A percentile compares a stretch with the other conserved stretches of the same genome.
These are phyloP conservation scores for Elephas maximus DNA, from an alignment of 2,113 vertebrate genomes.

Conservation along the genomic window DNA sequence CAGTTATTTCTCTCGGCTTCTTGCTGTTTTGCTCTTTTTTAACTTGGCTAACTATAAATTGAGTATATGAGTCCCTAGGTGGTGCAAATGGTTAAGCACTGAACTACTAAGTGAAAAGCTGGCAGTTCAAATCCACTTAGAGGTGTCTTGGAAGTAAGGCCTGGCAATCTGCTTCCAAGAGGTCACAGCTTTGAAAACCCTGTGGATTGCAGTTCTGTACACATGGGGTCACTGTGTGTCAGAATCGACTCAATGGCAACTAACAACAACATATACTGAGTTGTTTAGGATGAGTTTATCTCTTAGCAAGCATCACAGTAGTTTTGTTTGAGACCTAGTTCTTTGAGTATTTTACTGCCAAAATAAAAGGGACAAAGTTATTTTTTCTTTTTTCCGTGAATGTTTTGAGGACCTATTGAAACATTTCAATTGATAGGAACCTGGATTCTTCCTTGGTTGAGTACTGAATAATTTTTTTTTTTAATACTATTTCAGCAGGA, in stretches of 20 bases:
- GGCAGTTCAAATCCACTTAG: too few species aligned
- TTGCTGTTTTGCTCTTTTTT: neutral
- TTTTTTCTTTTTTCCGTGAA: neutral
- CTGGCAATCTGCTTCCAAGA: too few species aligned
- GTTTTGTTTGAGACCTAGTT: neutral
- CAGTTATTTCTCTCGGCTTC: neutral
- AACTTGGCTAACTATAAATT: neutral
- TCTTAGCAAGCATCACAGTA: neutral
- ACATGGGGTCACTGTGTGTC: too few species aligned
- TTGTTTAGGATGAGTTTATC: neutral
- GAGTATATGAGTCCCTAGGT: neutral
- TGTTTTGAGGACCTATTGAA: conserved; percentile 19
- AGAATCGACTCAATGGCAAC: too few species aligned
- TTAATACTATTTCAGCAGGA: conserved; percentile 4
- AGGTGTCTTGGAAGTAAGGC: too few species aligned
- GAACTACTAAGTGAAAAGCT: too few species aligned
- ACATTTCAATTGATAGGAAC: neutral
- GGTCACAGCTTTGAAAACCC: too few species aligned
- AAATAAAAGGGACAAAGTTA: neutral
- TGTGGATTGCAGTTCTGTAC: too few species aligned
- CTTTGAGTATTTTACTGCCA: conserved; percentile 14
- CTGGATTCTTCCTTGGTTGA: conserved; percentile 4
- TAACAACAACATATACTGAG: neutral
- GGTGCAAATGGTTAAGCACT: too few species aligned
- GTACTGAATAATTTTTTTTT: neutral